Evolutionary conservation across 2,113 vertebrate species (phyloP), one percentile per base, ranked within the genome.

Genomic region (Meriones unguiculatus): DNA sequence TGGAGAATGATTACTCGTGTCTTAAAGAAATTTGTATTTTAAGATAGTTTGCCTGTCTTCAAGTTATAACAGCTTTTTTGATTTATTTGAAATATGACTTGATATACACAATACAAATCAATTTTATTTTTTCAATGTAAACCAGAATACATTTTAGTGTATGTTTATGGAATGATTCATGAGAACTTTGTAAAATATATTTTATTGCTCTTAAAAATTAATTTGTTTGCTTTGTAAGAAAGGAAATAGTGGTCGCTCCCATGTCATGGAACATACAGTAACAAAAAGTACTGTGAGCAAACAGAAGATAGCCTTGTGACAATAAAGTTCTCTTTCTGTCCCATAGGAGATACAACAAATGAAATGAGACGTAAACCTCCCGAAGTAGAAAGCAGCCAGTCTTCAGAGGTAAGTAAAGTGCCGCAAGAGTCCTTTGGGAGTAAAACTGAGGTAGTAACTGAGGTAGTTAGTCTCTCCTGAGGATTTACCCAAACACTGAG

Each of bases 261-360:
- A 41, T 64, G 32, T 62, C 93, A 8, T 89, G 18, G 88, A 96
- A 93, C 4, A 12, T 82, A n/a, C 1, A 89, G 14, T 65, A 85
- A 57, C 35, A 90, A 75, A 93, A 91, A 46, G 62, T 76, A 85
- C 38, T 96, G 91, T 28, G 84, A 57, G 77, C 24, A 89, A 87
- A 54, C n/a, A 73, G 54, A 46, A 93, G 59, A 80, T 24, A 50
- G 12, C 14, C 59, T 73, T 38, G 80, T 78, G 67, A 5, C n/a
- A 54, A 24, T 93, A 72, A 91, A 59, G 32, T 72, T 93, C 12
- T 77, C 67, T 69, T 73, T 89, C 41, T 92, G 22, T 28, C 57
- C n/a, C 64, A 22, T 97, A 99, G 99, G 99, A n/a, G 99, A 99
- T 75, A 98, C 99, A 1, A 20, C 91, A 59, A 98, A 98, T 62